Evolutionary conservation across 2,113 vertebrate species (phyloP).

Genomic region (Peucedramus taeniatus): DNA sequence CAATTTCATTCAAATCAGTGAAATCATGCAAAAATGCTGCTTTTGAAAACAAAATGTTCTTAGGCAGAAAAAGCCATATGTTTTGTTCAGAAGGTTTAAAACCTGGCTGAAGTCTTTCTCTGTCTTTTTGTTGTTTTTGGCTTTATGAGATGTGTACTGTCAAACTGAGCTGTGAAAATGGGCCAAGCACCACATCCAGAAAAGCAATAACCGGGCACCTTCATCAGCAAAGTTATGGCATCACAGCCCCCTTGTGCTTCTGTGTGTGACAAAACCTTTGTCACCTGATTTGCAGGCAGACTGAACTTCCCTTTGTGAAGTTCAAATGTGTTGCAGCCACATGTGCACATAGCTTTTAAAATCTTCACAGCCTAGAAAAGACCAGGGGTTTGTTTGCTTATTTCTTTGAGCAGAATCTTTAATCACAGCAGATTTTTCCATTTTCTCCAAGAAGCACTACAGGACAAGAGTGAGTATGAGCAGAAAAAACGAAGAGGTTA

Average conservation of each 20-base stretch:
- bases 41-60: background rate
- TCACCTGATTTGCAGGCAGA: background rate
- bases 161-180: background rate
- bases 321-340: background rate
- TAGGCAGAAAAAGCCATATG: background rate
- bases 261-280: background rate
- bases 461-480: background rate
- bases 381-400: background rate
- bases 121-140: background rate
- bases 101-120: background rate
- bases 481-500: background rate
- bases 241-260: background rate
- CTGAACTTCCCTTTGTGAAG: background rate
- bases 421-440: background rate
- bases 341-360: background rate
- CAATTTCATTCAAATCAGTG: background rate
- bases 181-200: background rate
- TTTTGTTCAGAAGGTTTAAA: background rate
- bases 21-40: background rate
- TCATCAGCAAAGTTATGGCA: background rate
- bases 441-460: background rate
- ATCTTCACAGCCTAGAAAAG: background rate
- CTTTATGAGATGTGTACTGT: background rate
- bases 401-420: background rate
- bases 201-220: background rate